Percentiles rank a stretch among this genome's conserved stretches.
Conservation (phyloP, 2,888 invertebrate species). For the Kuschelorhynchus macadamiae region DNA sequence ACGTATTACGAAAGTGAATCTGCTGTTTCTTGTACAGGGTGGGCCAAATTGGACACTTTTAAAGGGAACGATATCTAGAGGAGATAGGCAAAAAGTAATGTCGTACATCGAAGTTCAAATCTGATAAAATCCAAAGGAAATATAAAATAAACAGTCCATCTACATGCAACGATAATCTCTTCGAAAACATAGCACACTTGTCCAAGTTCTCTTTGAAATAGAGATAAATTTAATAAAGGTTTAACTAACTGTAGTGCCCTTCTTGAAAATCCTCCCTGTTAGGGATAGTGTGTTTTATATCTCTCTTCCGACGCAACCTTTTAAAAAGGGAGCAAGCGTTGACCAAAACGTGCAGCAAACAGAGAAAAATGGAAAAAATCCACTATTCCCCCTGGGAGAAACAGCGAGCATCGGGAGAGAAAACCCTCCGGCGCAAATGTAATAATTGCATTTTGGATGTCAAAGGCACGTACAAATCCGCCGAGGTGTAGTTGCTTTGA, state of each 20-base stretch:
- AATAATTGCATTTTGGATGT: constrained; percentile 29
- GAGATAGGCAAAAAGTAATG: too few species aligned
- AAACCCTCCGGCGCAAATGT: constrained; percentile 19
- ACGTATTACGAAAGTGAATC: too few species aligned
- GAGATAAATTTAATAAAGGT: constrained; percentile 37
- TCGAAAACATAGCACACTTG: too few species aligned
- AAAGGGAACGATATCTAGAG: too few species aligned
- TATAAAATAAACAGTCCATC: constrained; percentile 23
- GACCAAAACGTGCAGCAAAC: too few species aligned
- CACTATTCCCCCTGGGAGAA: constrained; percentile 18
- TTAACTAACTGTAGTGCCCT: constrained; percentile 34
- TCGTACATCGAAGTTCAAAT: too few species aligned
- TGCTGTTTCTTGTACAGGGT: too few species aligned
- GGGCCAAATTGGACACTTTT: too few species aligned
- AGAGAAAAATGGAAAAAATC: constrained; percentile 36
- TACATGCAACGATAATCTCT: constrained; percentile 18
- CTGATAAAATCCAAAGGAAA: too few species aligned
- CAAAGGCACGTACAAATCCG: constrained; percentile 27
- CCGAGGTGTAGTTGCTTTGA: constrained; percentile 12
- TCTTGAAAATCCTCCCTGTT: constrained; percentile 14
- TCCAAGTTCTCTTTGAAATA: constrained; percentile 2
- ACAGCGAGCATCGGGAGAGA: constrained; percentile 16
- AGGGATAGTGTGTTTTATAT: constrained; percentile 6
- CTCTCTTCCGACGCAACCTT: constrained; percentile 12
- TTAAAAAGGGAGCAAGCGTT: constrained; percentile 23